Evolutionary conservation across 2,797 vertebrate genomes (phyloP).

Genomic region (Sebastes steindachneri): DNA sequence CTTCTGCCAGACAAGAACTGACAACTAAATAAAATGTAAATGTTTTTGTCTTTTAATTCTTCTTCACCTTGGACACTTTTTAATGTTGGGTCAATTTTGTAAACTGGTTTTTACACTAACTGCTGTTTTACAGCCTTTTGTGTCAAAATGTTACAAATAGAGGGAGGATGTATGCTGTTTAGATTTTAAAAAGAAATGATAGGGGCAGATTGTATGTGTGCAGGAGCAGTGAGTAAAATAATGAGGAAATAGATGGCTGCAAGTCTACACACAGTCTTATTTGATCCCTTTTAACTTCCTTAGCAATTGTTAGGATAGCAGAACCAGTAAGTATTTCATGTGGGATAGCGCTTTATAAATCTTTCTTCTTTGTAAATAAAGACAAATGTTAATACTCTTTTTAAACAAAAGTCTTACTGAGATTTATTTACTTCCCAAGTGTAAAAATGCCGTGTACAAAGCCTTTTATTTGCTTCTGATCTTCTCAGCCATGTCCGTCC

Average conservation of each 20-base stretch:
- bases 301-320: not conserved
- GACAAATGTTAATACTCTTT: conserved; percentile 37
- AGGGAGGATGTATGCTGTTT: not conserved
- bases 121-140: not conserved
- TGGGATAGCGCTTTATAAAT: conserved; percentile 5
- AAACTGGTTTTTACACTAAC: not conserved
- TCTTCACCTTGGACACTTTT: not conserved
- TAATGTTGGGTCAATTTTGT: not conserved
- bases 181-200: not conserved
- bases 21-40: not conserved
- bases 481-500: conserved; percentile 6
- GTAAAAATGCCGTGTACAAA: not conserved
- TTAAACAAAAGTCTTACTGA: not conserved
- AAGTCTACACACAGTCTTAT: not conserved
- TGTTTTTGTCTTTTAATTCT: not conserved
- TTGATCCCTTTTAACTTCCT: not conserved
- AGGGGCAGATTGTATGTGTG: not conserved
- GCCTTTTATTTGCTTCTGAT: not conserved
- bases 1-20: not conserved
- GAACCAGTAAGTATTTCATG: not conserved
- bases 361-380: conserved; percentile 73
- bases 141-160: not conserved
- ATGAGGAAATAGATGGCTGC: not conserved
- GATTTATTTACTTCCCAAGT: not conserved
- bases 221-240: conserved; percentile 22